Percentiles rank a stretch among this genome's conserved stretches.
Conservation (phyloP, 2,888 invertebrate genomes). For the Venusia cambrica region DNA sequence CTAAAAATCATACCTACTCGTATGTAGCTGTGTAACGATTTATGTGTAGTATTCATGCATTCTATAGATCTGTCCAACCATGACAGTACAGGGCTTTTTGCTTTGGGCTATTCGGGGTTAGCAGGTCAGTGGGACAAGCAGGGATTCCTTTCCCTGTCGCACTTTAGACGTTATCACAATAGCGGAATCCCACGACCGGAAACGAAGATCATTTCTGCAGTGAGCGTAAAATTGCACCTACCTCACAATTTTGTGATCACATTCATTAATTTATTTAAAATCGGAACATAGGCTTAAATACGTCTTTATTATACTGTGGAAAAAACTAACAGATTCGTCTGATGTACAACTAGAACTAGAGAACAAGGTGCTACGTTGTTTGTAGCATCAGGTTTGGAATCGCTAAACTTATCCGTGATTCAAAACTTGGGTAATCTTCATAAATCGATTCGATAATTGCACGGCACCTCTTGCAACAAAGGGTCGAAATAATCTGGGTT, state of each 20-base stretch:
- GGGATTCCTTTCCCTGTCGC: constrained; percentile 36
- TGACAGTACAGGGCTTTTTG: constrained; percentile 53
- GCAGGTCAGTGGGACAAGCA: constrained; percentile 69
- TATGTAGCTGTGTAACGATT: constrained; percentile 41
- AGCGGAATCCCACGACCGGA: constrained; percentile 36
- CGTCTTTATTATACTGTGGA: too few relatives aligned
- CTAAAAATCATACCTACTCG: too few relatives aligned
- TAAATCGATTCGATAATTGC: constrained; percentile 31
- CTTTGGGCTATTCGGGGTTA: constrained; percentile 53
- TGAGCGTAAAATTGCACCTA: too few relatives aligned
- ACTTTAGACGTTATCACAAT: constrained; percentile 51
- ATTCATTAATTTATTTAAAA: too few relatives aligned
- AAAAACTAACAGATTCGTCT: too few relatives aligned
- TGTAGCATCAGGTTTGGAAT: too few relatives aligned
- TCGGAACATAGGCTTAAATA: too few relatives aligned
- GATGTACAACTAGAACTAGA: too few relatives aligned
- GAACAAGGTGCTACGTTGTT: too few relatives aligned
- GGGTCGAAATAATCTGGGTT: constrained; percentile 5
- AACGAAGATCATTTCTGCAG: constrained; percentile 35
- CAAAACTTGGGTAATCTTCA: constrained; percentile 52
- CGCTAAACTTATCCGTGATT: constrained; percentile 59
- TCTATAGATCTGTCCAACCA: constrained; percentile 58
- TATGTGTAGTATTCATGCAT: constrained; percentile 49
- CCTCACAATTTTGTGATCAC: too few relatives aligned
- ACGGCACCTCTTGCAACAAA: constrained; percentile 8